These are phyloP conservation scores for Lasioglossum pauxillum DNA, from an alignment of 2,888 invertebrate species.

Conservation along the genomic window DNA sequence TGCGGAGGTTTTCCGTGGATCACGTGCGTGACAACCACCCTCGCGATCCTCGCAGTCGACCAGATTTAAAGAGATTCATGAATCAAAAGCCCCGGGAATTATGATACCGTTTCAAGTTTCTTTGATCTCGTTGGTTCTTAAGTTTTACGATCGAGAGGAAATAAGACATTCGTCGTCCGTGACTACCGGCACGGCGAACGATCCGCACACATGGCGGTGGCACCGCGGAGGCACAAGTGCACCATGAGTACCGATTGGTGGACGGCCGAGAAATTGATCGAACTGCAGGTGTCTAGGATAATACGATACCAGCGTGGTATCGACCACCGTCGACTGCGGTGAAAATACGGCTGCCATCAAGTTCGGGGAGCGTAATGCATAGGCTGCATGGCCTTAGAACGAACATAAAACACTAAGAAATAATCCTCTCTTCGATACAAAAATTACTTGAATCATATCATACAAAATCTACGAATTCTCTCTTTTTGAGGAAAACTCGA, in stretches of 20 bases:
- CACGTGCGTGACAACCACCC: slow-evolving; percentile 60
- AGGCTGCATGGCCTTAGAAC: not conserved
- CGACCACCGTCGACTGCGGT: slow-evolving; percentile 65
- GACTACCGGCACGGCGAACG: not conserved
- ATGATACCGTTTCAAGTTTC: not conserved
- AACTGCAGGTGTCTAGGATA: slow-evolving; percentile 80
- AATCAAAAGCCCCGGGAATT: not conserved
- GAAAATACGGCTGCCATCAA: slow-evolving; percentile 50
- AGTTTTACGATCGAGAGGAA: not conserved
- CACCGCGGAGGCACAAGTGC: slow-evolving; percentile 33
- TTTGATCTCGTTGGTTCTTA: not conserved
- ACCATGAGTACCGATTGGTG: slow-evolving; percentile 60
- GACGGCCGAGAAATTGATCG: slow-evolving; percentile 80
- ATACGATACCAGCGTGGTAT: slow-evolving; percentile 67
- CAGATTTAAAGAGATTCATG: slow-evolving; percentile 1
- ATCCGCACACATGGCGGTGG: not conserved
- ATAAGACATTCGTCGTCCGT: not conserved
- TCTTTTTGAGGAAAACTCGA: not conserved
- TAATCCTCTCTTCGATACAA: not conserved
- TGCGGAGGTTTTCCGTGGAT: slow-evolving; percentile 24
- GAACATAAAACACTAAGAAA: not conserved
- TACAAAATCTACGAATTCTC: not conserved
- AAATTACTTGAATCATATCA: not conserved
- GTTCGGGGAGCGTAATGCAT: slow-evolving; percentile 21
- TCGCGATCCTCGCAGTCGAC: slow-evolving; percentile 1